Evolutionary conservation across 2,888 invertebrate genomes (phyloP).

Genomic region (Ennomos fuscantarius): DNA sequence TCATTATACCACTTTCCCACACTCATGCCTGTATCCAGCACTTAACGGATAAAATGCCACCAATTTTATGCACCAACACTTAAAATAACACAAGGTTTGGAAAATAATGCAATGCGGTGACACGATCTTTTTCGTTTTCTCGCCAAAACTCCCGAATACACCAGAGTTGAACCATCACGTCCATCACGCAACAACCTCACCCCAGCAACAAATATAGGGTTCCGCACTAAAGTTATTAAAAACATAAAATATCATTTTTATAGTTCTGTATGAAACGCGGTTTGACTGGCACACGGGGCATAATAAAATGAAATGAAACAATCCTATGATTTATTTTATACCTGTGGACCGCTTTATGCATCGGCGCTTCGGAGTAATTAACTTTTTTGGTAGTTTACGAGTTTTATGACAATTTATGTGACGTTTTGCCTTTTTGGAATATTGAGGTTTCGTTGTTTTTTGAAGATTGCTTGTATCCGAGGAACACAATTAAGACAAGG

Average conservation of each 20-base stretch:
- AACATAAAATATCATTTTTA: slow-evolving; percentile 68
- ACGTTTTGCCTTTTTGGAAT: slow-evolving; percentile 16
- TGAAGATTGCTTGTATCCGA: slow-evolving; percentile 1
- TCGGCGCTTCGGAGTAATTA: slow-evolving; percentile 22
- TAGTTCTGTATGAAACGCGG: slow-evolving; percentile 65
- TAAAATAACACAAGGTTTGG: too few relatives aligned
- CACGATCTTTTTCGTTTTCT: too few relatives aligned
- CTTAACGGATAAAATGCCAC: too few relatives aligned
- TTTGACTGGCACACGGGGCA: slow-evolving; percentile 66
- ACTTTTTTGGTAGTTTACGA: slow-evolving; percentile 27
- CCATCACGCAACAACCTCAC: slow-evolving; percentile 21
- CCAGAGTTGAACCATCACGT: slow-evolving; percentile 31
- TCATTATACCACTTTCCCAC: too few relatives aligned
- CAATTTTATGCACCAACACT: too few relatives aligned
- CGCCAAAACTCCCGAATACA: too few relatives aligned
- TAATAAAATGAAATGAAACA: slow-evolving; percentile 82
- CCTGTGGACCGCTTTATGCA: slow-evolving; percentile 50
- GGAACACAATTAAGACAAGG: too few relatives aligned
- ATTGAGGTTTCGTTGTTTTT: slow-evolving; percentile 17
- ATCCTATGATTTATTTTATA: slow-evolving; percentile 79
- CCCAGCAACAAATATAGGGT: slow-evolving; percentile 42
- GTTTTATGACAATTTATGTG: slow-evolving; percentile 28
- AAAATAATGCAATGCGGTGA: too few relatives aligned
- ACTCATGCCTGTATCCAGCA: too few relatives aligned
- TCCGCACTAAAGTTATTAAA: slow-evolving; percentile 61